phyloP scores from a whole-genome alignment of 2,888 invertebrate genomes.

The Drosophila fungiperda region DNA sequence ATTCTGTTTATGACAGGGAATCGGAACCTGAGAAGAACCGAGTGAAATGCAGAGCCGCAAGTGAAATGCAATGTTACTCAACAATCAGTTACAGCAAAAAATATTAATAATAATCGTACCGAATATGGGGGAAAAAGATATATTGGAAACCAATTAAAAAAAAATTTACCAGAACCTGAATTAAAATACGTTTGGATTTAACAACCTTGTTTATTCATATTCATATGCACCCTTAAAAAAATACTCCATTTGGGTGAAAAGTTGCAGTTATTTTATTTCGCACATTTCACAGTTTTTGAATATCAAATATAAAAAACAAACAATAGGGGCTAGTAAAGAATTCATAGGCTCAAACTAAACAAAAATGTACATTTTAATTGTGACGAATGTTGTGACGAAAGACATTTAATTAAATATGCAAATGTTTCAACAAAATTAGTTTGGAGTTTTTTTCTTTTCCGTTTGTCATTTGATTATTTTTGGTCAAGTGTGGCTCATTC shows the following conservation, averaged over 20 bases:
- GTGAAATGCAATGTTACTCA: background rate
- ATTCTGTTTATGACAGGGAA: too few relatives aligned
- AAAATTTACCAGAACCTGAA: background rate
- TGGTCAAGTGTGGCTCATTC: conserved; percentile 5
- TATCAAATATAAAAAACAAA: background rate
- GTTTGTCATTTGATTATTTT: background rate
- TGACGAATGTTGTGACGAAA: too few relatives aligned
- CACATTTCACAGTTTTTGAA: background rate
- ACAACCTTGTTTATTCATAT: background rate
- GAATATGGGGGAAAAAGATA: background rate
- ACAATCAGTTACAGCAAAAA: background rate
- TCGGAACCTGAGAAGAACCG: background rate
- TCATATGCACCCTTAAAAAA: background rate
- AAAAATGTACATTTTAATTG: background rate
- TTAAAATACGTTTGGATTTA: background rate
- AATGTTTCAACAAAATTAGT: background rate
- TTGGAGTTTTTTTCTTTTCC: background rate
- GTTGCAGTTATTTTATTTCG: background rate
- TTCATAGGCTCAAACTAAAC: background rate
- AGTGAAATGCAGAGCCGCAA: background rate
- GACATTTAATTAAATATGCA: too few relatives aligned
- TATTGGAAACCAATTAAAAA: background rate
- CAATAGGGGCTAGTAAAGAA: background rate
- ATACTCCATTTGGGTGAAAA: background rate
- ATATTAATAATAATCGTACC: background rate